Evolutionary conservation across 2,113 vertebrate genomes (phyloP).

Genomic region (Halcyon senegalensis): DNA sequence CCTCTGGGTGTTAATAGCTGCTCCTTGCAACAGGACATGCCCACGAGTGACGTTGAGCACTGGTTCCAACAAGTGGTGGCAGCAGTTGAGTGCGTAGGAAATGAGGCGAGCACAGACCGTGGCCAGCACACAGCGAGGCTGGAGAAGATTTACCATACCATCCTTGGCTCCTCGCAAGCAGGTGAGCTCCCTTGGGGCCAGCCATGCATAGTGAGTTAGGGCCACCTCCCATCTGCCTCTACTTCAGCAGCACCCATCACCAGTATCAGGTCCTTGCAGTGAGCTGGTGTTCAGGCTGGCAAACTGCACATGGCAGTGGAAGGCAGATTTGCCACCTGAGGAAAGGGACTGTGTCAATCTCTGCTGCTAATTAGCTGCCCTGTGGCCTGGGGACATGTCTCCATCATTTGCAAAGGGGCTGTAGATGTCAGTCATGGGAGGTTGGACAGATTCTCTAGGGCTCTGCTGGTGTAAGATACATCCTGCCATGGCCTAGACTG

Average conservation of each 20-base stretch:
- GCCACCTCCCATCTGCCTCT: not conserved
- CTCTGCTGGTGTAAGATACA: not conserved
- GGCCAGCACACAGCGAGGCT: constrained; percentile 69
- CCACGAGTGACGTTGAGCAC: constrained; percentile 68
- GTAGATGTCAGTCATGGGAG: not conserved
- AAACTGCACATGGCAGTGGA: not conserved
- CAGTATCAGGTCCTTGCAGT: not conserved
- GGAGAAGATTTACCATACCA: constrained; percentile 77
- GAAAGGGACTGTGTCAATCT: not conserved
- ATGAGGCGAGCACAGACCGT: constrained; percentile 37
- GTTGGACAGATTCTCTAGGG: not conserved
- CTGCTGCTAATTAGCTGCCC: not conserved
- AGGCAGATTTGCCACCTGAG: not conserved
- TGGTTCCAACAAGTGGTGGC: constrained; percentile 87
- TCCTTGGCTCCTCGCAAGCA: constrained; percentile 67
- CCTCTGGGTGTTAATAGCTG: not conserved
- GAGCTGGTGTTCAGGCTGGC: not conserved
- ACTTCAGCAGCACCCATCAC: not conserved
- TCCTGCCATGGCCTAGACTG: not conserved
- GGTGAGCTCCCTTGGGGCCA: constrained; percentile 48
- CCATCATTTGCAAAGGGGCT: not conserved
- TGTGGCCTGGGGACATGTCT: not conserved
- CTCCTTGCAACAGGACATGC: constrained; percentile 71
- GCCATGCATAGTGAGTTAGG: accelerated
- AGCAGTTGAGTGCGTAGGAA: constrained; percentile 72